A percentile compares a stretch with the other conserved stretches of the same genome.
Conservation (phyloP, 2,113 vertebrate genomes). For the Dipodomys stephensi region DNA sequence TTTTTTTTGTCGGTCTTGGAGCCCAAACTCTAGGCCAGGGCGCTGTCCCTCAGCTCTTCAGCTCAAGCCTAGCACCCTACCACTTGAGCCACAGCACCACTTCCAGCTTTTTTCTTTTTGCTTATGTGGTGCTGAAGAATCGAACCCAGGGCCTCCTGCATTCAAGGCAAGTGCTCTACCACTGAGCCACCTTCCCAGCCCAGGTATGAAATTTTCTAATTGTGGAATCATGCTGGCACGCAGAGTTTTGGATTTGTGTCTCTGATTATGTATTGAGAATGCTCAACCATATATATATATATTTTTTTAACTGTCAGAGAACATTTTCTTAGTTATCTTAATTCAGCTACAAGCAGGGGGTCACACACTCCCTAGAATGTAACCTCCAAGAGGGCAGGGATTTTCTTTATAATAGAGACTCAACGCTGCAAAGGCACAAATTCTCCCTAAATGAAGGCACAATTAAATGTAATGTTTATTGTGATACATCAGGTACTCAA, state of each 20-base stretch:
- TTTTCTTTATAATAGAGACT: background rate
- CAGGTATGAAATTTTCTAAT: background rate
- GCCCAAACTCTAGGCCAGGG: too few relatives aligned
- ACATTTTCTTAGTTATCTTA: background rate
- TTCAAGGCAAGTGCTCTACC: too few relatives aligned
- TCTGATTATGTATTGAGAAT: background rate
- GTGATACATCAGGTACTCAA: background rate
- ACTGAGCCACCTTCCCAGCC: too few relatives aligned
- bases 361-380: background rate
- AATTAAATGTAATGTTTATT: background rate
- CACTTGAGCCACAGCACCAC: too few relatives aligned
- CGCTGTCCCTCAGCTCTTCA: too few relatives aligned
- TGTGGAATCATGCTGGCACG: background rate
- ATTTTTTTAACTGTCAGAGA: background rate
- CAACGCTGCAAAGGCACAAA: background rate
- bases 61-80: too few relatives aligned
- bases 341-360: background rate
- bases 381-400: background rate
- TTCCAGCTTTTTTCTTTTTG: too few relatives aligned
- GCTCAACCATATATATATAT: background rate
- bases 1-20: too few relatives aligned
- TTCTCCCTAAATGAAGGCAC: background rate
- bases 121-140: too few relatives aligned
- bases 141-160: too few relatives aligned
- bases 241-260: background rate